These are phyloP conservation scores for Formica aserva DNA, from an alignment of 2,888 invertebrate species.

Conservation along the genomic window DNA sequence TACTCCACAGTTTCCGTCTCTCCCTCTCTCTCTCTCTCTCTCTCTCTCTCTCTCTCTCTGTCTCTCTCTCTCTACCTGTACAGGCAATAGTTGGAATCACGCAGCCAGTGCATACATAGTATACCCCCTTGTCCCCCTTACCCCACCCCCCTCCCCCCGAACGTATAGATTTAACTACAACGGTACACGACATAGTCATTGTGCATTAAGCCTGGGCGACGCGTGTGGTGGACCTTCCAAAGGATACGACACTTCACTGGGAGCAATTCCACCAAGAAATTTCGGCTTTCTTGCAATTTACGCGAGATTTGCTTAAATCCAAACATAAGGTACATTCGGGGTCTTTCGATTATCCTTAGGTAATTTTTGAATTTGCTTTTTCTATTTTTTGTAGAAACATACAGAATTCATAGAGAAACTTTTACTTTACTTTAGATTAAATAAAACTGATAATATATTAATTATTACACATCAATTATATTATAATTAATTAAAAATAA, in stretches of 20 bases:
- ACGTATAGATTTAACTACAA: slow-evolving; percentile 73
- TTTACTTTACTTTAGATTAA: background rate
- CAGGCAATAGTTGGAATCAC: slow-evolving; percentile 70
- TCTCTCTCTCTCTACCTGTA: slow-evolving; percentile 20
- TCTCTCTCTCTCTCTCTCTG: no score
- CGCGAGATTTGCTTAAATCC: background rate
- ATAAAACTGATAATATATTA: background rate
- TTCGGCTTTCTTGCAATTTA: slow-evolving; percentile 32
- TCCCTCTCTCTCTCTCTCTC: background rate
- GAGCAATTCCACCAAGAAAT: slow-evolving; percentile 37
- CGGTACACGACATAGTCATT: slow-evolving; percentile 68
- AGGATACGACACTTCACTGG: slow-evolving; percentile 53
- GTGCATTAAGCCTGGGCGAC: slow-evolving; percentile 70
- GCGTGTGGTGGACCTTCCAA: slow-evolving; percentile 43
- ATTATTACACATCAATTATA: background rate
- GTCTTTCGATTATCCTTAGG: background rate
- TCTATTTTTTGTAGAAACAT: background rate
- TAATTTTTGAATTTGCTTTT: slow-evolving; percentile 5
- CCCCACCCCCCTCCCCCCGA: background rate
- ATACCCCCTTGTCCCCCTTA: background rate
- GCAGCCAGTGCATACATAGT: slow-evolving; percentile 65
- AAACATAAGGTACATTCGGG: background rate
- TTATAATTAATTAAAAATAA: background rate
- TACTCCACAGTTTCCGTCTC: slow-evolving; percentile 52
- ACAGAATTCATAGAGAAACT: background rate